These are phyloP conservation scores for Amyelois transitella DNA, from an alignment of 1,140 invertebrate species.

Conservation along the genomic window DNA sequence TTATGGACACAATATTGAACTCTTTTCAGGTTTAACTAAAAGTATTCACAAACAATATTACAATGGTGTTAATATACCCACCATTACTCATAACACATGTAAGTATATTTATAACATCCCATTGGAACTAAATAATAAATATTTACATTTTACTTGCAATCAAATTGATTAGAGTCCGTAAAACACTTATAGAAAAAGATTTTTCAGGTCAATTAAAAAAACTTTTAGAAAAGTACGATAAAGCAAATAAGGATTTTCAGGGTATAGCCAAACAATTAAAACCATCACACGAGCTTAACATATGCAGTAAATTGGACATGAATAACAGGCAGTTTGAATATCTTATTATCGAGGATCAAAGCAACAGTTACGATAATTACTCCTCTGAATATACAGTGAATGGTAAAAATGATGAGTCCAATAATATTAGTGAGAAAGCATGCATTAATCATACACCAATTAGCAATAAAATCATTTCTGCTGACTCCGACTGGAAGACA, in stretches of 20 bases:
- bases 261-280: slow-evolving; percentile 30
- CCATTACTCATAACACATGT: not conserved
- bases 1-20: not conserved
- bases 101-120: not conserved
- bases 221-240: slow-evolving; percentile 39
- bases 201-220: slow-evolving; percentile 32
- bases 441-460: too few relatives aligned
- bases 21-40: not conserved
- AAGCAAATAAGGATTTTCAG: slow-evolving; percentile 36
- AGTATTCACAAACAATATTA: not conserved
- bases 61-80: not conserved
- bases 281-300: slow-evolving; percentile 3
- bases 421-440: too few relatives aligned
- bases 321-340: not conserved
- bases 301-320: not conserved
- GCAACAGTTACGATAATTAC: not conserved
- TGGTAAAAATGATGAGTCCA: too few relatives aligned
- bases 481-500: too few relatives aligned
- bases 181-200: slow-evolving; percentile 27
- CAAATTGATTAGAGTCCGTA: slow-evolving; percentile 21
- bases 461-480: too few relatives aligned
- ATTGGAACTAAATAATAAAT: not conserved
- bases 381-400: too few relatives aligned
- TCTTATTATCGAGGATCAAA: not conserved
- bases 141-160: not conserved